Percentiles rank a stretch among this genome's conserved stretches.
phyloP scores from a whole-genome alignment of 2,888 invertebrate species.

The Tinea pellionella region DNA sequence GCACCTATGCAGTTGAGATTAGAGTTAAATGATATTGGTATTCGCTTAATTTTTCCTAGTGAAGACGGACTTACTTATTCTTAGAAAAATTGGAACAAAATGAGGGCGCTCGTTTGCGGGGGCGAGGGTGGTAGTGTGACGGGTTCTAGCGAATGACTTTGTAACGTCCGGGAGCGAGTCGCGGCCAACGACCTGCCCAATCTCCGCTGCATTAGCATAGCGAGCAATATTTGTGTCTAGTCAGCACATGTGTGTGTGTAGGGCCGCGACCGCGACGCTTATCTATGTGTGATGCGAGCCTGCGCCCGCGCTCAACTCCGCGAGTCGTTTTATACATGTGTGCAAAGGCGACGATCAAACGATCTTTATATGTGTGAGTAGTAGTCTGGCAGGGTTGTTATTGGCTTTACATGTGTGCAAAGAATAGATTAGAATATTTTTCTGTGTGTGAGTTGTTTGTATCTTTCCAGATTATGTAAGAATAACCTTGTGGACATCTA shows the following conservation, averaged over 20 bases:
- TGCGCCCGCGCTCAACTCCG: slow-evolving; percentile 28
- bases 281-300: slow-evolving; percentile 21
- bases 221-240: slow-evolving; percentile 64
- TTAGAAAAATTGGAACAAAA: not conserved
- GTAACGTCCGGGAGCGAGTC: slow-evolving; percentile 53
- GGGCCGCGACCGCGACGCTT: slow-evolving; percentile 19
- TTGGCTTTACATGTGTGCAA: not conserved
- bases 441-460: slow-evolving; percentile 17
- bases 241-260: slow-evolving; percentile 31
- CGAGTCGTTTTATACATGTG: slow-evolving; percentile 16
- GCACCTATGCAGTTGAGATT: too few relatives aligned
- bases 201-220: slow-evolving; percentile 70
- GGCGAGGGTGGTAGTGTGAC: slow-evolving; percentile 49
- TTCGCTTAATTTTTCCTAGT: too few relatives aligned
- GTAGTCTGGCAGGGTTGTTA: slow-evolving; percentile 2
- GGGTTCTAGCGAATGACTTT: slow-evolving; percentile 44
- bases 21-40: too few relatives aligned
- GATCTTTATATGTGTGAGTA: not conserved
- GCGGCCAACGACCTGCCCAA: slow-evolving; percentile 66
- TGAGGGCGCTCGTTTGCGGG: slow-evolving; percentile 24
- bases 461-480: slow-evolving; percentile 20
- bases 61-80: not conserved
- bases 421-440: not conserved
- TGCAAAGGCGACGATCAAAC: not conserved
- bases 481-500: slow-evolving; percentile 16